Evolutionary conservation across 1,140 invertebrate genomes (phyloP).

Genomic region (Lordiphosa clarofinis): DNA sequence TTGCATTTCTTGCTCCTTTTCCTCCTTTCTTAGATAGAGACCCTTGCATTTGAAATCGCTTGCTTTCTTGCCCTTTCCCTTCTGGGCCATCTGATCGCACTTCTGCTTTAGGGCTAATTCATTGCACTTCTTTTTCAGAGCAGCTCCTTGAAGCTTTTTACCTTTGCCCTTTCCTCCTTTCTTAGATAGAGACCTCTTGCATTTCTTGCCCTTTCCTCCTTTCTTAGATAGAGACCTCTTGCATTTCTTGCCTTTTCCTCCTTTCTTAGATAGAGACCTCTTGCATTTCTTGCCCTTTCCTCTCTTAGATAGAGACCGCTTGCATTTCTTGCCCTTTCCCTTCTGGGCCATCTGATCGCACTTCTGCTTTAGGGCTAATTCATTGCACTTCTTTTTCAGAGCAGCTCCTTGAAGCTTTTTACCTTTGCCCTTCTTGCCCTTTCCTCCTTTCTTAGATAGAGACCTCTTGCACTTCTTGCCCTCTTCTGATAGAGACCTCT

Average conservation of each 20-base stretch:
- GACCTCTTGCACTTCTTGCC: neutral
- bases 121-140: neutral
- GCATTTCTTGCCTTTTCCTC: neutral
- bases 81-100: slow-evolving; percentile 4
- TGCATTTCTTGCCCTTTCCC: neutral
- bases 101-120: slow-evolving; percentile 2
- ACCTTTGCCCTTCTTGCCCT: slow-evolving; percentile 1
- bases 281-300: neutral
- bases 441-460: neutral
- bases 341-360: neutral
- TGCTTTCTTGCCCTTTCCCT: neutral
- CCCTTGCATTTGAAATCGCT: neutral
- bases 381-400: slow-evolving; percentile 2
- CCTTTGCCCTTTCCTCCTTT: too few relatives aligned
- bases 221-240: neutral
- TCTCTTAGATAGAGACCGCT: neutral
- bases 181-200: neutral
- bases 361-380: slow-evolving; percentile 1
- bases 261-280: neutral
- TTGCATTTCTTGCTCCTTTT: neutral
- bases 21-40: neutral
- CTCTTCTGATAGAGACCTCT: neutral
- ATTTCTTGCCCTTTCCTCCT: neutral
- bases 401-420: neutral
- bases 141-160: too few relatives aligned